Base-by-base conservation (phyloP, 2,888 invertebrate genomes). In the Nomada fucata region DNA sequence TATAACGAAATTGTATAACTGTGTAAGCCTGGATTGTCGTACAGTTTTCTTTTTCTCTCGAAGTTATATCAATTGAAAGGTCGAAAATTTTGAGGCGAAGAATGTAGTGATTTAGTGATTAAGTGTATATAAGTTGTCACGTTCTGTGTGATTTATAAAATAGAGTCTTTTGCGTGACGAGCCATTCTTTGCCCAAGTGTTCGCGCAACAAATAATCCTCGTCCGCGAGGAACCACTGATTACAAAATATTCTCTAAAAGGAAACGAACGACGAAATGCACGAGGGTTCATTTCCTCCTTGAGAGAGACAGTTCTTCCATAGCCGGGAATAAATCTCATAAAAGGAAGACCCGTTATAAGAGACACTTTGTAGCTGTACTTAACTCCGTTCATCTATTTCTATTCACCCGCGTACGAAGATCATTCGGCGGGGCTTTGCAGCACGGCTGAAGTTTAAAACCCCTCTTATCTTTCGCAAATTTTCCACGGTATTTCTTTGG, bases 331-430 rank as follows among this genome's bases (percentile, higher is more conserved):
- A 61, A 67, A 79, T 72, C 79, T 67, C 29, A 42, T 71, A 44
- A 67, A 79, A 79, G 50, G 47, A 42, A 60, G 13, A n/a, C 18
- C 23, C 50, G 53, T 71, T 65, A 79, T 18, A 26, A 18, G 65
- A 55, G 53, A 67, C 71, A 71, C 67, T 79, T 50, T 61, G 55
- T 65, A 67, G 53, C 53, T 44, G 26, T 55, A 53, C 64, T 52
- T 52, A 64, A 23, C 70, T 36, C 29, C 18, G 50, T 67, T 60
- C 71, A 71, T 67, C 65, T 50, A 67, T 79, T 78, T 60, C 42
- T 53, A 60, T 79, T 79, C 70, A 50, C 65, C 18, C 60, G 23
- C 36, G n/a, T 18, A 36, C 53, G n/a, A 42, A 64, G 67, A 78
- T 55, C 23, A 67, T 76, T 29, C 57, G 53, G 36, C 53, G 10